These are phyloP conservation scores for Phrynosoma blainvillii DNA, from an alignment of 2,113 vertebrate species.

Conservation along the genomic window DNA sequence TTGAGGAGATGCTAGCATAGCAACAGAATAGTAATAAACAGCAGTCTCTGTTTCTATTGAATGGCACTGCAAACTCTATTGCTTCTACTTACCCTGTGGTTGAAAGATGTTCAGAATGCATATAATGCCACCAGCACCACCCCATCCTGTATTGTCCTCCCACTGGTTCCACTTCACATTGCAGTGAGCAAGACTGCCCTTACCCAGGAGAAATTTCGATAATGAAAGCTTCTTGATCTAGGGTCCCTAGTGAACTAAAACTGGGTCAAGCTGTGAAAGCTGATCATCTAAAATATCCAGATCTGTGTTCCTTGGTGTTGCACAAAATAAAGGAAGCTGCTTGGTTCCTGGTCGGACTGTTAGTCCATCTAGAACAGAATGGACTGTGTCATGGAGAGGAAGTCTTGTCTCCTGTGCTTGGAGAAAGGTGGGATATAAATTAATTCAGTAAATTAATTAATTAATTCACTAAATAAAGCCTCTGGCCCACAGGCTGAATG, in stretches of 20 bases:
- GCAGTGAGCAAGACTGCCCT: not conserved
- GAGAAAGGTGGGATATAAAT: too few relatives aligned
- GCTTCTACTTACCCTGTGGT: not conserved
- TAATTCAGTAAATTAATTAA: too few relatives aligned
- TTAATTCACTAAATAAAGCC: too few relatives aligned
- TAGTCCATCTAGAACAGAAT: not conserved
- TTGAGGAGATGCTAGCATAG: not conserved
- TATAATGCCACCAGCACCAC: not conserved
- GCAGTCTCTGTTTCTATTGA: not conserved
- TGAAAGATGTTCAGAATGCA: not conserved
- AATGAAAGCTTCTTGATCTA: not conserved
- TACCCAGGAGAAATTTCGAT: not conserved
- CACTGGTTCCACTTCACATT: not conserved
- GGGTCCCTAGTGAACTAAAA: not conserved
- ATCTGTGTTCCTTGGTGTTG: not conserved
- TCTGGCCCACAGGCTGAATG: too few relatives aligned
- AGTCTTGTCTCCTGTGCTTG: too few relatives aligned
- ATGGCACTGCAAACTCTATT: not conserved
- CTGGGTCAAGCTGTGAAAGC: not conserved
- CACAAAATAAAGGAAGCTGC: not conserved
- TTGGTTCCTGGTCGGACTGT: not conserved
- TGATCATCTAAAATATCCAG: not conserved
- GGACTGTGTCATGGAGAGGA: not conserved
- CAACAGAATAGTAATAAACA: conserved; percentile 23
- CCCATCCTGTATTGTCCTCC: not conserved